Base-by-base conservation (phyloP, 2,888 invertebrate genomes). In the Ectemnius continuus region DNA sequence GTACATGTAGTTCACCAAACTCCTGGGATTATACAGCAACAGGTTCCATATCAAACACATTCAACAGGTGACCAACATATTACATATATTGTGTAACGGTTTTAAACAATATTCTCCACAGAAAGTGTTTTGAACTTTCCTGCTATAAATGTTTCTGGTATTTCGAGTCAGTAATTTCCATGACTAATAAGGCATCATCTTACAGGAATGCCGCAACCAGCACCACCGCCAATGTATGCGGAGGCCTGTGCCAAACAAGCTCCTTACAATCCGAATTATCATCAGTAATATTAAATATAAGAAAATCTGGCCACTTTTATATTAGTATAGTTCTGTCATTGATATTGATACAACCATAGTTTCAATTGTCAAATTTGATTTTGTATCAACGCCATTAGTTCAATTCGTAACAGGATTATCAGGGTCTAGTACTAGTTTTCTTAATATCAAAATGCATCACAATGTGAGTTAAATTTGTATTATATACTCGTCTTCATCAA, bases 261-360 rank as follows among this genome's bases (percentile, higher is more conserved):
- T 13, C 83, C 88, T n/a, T 88, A 86, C 62, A 89, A 89, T 76
- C 89, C 89, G 26, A 76, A 81, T 61, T 89, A 85, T 65, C 5
- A 47, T 14, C 28, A 52, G 8, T 67, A 65, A 73, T 1, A 13
- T 48, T 26, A 8, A 16, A 23, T 13, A 48, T 14, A 20, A 18
- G 59, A 61, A n/a, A 16, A 6, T 59, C 45, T 2, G 8, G 61
- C 2, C 46, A 18, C 56, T 46, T 14, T 46, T 23, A 45, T 14
- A 20, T 1, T 23, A 23, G 23, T 23, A 18, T 2, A 47, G 57
- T 26, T n/a, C 47, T 60, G n/a, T n/a, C 14, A 20, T 18, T 8
- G 46, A 64, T 16, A 20, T 18, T 11, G 46, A 64, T 16, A 20
- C 18, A 2, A 56, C n/a, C 28, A 1, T 11, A 4, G 36, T 48